Conservation (phyloP, 2,797 vertebrate genomes). For the Pseudochromis fuscus region DNA sequence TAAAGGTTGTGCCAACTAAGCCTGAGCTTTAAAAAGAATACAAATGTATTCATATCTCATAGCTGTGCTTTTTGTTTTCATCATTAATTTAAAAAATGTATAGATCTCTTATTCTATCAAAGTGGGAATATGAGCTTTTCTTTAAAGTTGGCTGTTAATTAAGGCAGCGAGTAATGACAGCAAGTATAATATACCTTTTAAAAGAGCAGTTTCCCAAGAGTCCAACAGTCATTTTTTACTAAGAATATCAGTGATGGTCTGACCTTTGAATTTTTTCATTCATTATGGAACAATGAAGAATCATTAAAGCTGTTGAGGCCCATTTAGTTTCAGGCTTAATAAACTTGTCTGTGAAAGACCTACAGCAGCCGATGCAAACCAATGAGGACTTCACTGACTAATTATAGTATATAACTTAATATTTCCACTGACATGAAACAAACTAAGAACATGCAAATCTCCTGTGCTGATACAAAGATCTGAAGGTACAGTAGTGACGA, state of each 20-base stretch:
- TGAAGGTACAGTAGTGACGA: not conserved
- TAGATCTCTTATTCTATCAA: conserved; percentile 7
- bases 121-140: not conserved
- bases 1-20: conserved; percentile 18
- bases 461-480: not conserved
- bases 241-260: conserved; percentile 41
- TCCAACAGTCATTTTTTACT: not conserved
- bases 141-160: conserved; percentile 20
- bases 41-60: conserved; percentile 2
- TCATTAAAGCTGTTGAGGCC: conserved; percentile 54
- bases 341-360: conserved; percentile 34
- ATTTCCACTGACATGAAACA: conserved; percentile 19
- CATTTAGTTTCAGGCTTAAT: conserved; percentile 54
- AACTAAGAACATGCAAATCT: conserved; percentile 17
- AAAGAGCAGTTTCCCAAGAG: conserved; percentile 35
- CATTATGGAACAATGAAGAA: conserved; percentile 59
- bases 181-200: conserved; percentile 37
- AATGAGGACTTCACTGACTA: not conserved
- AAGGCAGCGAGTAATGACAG: conserved; percentile 24
- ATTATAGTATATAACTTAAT: conserved; percentile 2
- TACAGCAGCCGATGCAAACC: conserved; percentile 21
- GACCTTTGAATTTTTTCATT: conserved; percentile 58
- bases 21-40: not conserved
- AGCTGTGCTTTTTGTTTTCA: conserved; percentile 1
- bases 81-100: conserved; percentile 19